A percentile compares a stretch with the other conserved stretches of the same genome.
phyloP scores from a whole-genome alignment of 2,113 vertebrate genomes.

The Campylorhamphus procurvoides region DNA sequence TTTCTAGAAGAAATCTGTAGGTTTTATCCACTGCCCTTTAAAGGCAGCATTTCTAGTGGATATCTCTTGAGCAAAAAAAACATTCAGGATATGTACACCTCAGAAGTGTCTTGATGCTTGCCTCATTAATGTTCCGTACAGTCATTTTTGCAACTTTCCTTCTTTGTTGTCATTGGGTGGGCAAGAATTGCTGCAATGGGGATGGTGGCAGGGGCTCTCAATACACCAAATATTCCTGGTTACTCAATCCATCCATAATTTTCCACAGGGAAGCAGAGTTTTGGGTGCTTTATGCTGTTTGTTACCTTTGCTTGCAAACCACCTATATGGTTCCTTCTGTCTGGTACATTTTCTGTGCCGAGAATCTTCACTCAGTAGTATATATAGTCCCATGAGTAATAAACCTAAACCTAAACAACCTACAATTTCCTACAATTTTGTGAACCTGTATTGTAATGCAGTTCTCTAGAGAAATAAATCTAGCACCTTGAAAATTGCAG shows the following conservation, averaged over 20 bases:
- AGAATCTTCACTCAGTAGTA: background rate
- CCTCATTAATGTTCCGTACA: background rate
- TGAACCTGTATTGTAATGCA: background rate
- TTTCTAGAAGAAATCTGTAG: background rate
- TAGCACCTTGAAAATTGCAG: background rate
- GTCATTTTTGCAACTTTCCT: background rate
- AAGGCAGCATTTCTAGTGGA: background rate
- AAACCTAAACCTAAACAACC: background rate
- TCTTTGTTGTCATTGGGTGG: background rate
- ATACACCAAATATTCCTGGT: background rate
- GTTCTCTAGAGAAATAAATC: background rate
- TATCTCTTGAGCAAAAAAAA: background rate
- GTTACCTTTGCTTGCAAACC: background rate
- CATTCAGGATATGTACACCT: background rate
- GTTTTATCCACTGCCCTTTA: background rate
- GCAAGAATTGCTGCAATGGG: background rate
- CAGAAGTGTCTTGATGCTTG: background rate
- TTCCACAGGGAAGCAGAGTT: background rate
- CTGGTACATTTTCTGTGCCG: background rate
- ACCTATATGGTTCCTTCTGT: background rate
- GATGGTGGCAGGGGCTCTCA: fast-evolving
- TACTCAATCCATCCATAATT: fast-evolving
- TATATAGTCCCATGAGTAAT: background rate
- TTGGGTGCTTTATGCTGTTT: background rate
- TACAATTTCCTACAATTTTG: background rate